Percentiles rank a stretch among this genome's conserved stretches.
phyloP scores from a whole-genome alignment of 2,113 vertebrate species.

The Alethe castanea region DNA sequence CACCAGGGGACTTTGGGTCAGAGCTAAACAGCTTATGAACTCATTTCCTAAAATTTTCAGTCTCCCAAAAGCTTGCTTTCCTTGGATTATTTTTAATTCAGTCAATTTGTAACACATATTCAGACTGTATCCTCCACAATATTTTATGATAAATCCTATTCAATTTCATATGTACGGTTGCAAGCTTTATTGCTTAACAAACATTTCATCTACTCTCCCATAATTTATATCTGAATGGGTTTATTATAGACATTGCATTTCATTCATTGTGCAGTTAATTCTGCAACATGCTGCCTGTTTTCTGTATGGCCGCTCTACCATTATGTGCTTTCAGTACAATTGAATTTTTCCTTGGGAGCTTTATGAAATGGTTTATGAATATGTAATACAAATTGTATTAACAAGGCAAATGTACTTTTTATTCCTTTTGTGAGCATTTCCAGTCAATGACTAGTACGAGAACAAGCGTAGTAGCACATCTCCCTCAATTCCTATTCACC shows the following conservation, averaged over 20 bases:
- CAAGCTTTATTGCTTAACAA: conserved; percentile 85
- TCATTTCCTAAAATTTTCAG: conserved; percentile 63
- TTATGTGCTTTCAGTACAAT: conserved; percentile 80
- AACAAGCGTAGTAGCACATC: conserved; percentile 43
- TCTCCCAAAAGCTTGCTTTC: conserved; percentile 65
- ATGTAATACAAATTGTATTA: conserved; percentile 84
- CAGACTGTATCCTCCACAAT: conserved; percentile 64
- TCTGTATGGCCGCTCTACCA: conserved; percentile 76
- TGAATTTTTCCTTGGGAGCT: conserved; percentile 79
- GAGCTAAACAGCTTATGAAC: conserved; percentile 65
- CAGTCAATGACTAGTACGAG: conserved; percentile 67
- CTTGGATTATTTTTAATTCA: conserved; percentile 73
- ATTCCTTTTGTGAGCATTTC: conserved; percentile 77
- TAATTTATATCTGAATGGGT: conserved; percentile 85
- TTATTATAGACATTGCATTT: conserved; percentile 79
- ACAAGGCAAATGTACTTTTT: conserved; percentile 77
- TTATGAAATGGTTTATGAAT: conserved; percentile 82
- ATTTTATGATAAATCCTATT: conserved; percentile 80
- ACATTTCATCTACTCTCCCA: conserved; percentile 78
- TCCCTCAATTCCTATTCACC: conserved; percentile 52
- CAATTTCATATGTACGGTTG: conserved; percentile 74
- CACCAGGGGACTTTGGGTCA: conserved; percentile 46
- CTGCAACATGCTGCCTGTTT: conserved; percentile 74
- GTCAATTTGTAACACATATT: conserved; percentile 70
- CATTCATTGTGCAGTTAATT: conserved; percentile 82